Percentiles rank a stretch among this genome's conserved stretches.
Conservation (phyloP, 2,888 invertebrate genomes). For the Steromphala cineraria region DNA sequence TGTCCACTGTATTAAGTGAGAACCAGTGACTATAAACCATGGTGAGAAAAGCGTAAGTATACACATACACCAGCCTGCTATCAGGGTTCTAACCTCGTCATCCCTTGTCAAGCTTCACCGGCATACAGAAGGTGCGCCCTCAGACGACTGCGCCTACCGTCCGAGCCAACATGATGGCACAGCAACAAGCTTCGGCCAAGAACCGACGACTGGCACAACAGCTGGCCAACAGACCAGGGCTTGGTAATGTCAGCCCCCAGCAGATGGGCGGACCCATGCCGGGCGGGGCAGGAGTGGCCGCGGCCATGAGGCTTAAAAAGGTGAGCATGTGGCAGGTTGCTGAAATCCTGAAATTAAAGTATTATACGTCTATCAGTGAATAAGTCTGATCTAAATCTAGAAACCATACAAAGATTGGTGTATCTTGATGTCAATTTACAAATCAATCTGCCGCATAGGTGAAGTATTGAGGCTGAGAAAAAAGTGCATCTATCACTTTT, state of each 20-base stretch:
- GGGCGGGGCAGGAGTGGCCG: not conserved
- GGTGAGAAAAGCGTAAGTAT: not conserved
- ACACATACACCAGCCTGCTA: not conserved
- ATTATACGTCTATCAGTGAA: no score
- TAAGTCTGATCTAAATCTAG: no score
- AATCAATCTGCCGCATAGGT: no score
- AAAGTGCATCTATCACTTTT: no score
- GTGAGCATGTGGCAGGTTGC: not conserved
- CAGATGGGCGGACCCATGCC: not conserved
- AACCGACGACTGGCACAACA: constrained; percentile 77
- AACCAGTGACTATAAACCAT: no score
- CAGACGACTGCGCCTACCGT: constrained; percentile 46
- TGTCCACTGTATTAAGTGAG: no score
- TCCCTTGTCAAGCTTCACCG: constrained; percentile 62
- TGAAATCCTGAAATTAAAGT: no score
- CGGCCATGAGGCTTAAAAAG: constrained; percentile 22
- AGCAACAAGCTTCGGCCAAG: constrained; percentile 68
- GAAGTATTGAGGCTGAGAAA: no score
- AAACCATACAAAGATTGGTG: no score
- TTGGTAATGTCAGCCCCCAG: not conserved
- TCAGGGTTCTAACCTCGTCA: not conserved
- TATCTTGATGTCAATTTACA: no score
- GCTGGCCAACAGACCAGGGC: constrained; percentile 77
- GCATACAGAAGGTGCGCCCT: constrained; percentile 59
- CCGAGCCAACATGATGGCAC: constrained; percentile 62